A percentile compares a stretch with the other conserved stretches of the same genome.
Evolutionary conservation across 2,113 vertebrate species (phyloP).

Genomic region (Neodontobutis hainanensis): DNA sequence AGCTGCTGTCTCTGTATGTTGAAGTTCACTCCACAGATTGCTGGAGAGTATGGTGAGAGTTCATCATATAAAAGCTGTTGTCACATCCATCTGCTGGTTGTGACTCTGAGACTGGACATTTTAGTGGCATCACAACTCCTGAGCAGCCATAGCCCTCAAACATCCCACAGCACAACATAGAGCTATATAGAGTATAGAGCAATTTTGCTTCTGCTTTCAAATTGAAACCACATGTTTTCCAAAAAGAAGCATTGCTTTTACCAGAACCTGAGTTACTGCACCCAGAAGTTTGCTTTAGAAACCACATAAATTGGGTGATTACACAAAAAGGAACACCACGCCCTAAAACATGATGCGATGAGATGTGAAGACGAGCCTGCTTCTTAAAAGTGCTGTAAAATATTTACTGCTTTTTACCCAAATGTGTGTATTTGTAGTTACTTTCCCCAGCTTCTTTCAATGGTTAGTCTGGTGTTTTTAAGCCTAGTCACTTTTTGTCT

Average conservation of each 20-base stretch:
- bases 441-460: neutral
- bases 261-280: slow-evolving; percentile 1
- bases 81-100: slow-evolving; percentile 32
- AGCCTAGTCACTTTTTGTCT: neutral
- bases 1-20: neutral
- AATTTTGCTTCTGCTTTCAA: neutral
- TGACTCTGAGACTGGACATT: slow-evolving; percentile 29
- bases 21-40: slow-evolving; percentile 43
- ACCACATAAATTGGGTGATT: slow-evolving; percentile 9
- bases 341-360: slow-evolving; percentile 2
- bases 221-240: neutral
- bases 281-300: slow-evolving; percentile 10
- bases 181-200: neutral
- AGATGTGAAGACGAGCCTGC: neutral
- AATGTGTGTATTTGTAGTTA: neutral
- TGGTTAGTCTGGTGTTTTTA: neutral
- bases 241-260: slow-evolving; percentile 1
- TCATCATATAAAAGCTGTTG: slow-evolving; percentile 33
- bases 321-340: slow-evolving; percentile 9
- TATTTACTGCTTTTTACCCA: slow-evolving; percentile 1
- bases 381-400: slow-evolving; percentile 18
- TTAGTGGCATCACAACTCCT: slow-evolving; percentile 13
- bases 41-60: slow-evolving; percentile 29
- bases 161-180: slow-evolving; percentile 1
- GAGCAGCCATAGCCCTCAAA: slow-evolving; percentile 4